Conservation (phyloP, 2,888 invertebrate genomes). For the Gerosis bhagava region DNA sequence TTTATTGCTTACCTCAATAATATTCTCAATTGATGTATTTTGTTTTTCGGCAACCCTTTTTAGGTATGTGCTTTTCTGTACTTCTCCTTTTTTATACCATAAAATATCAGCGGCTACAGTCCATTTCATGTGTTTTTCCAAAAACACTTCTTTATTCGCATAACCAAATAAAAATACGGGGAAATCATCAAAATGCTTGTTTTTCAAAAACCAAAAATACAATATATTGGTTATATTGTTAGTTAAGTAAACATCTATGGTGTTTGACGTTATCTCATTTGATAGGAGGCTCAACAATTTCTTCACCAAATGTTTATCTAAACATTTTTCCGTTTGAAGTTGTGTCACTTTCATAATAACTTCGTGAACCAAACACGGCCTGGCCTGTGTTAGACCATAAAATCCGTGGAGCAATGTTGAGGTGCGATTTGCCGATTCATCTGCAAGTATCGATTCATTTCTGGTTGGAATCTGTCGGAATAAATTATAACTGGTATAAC, state of each 20-base stretch:
- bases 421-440: conserved; percentile 82
- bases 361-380: conserved; percentile 72
- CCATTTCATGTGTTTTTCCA: conserved; percentile 69
- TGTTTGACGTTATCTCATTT: conserved; percentile 42
- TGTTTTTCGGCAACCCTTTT: conserved; percentile 41
- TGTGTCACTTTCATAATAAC: conserved; percentile 78
- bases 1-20: conserved; percentile 53
- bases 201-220: conserved; percentile 69
- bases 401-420: conserved; percentile 81
- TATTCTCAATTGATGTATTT: conserved; percentile 39
- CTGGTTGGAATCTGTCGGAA: conserved; percentile 62
- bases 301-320: conserved; percentile 61
- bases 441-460: conserved; percentile 67
- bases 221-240: conserved; percentile 74
- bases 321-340: conserved; percentile 74
- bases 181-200: conserved; percentile 58
- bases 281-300: conserved; percentile 68
- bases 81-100: conserved; percentile 57
- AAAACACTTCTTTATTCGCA: conserved; percentile 52
- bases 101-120: conserved; percentile 67
- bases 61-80: conserved; percentile 49
- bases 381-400: conserved; percentile 75
- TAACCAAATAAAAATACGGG: conserved; percentile 67
- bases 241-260: conserved; percentile 55
- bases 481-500: conserved; percentile 31